phyloP scores from a whole-genome alignment of 2,888 invertebrate genomes.

The Neoscelio sp. region DNA sequence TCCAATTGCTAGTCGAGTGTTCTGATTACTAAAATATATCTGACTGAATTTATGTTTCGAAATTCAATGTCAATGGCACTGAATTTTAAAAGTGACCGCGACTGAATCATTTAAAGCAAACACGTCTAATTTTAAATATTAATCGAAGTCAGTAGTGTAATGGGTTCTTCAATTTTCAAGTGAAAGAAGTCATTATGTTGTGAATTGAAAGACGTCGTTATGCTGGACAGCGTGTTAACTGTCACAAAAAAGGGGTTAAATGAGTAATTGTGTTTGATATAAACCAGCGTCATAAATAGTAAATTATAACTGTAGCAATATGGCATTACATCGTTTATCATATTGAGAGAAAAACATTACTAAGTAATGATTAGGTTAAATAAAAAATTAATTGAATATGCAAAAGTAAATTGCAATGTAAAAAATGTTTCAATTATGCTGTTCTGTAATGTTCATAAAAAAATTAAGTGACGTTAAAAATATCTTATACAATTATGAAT shows the following conservation, averaged over 20 bases:
- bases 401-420: neutral
- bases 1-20: too few relatives aligned
- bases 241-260: conserved; percentile 36
- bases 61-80: too few relatives aligned
- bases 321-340: conserved; percentile 15
- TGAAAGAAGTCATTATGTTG: conserved; percentile 43
- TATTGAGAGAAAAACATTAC: conserved; percentile 2
- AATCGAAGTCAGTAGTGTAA: conserved; percentile 22
- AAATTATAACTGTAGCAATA: conserved; percentile 14
- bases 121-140: conserved; percentile 14
- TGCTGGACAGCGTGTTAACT: conserved; percentile 27
- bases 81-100: too few relatives aligned
- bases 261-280: conserved; percentile 22
- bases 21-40: too few relatives aligned
- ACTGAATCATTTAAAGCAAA: too few relatives aligned
- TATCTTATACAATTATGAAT: neutral
- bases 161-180: conserved; percentile 38
- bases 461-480: conserved; percentile 18
- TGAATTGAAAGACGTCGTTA: conserved; percentile 41
- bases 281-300: conserved; percentile 10
- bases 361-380: neutral
- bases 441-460: conserved; percentile 20
- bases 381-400: conserved; percentile 38
- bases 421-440: neutral
- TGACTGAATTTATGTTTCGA: too few relatives aligned